Base-by-base conservation (phyloP, 1,140 invertebrate species). In the Globodera rostochiensis region DNA sequence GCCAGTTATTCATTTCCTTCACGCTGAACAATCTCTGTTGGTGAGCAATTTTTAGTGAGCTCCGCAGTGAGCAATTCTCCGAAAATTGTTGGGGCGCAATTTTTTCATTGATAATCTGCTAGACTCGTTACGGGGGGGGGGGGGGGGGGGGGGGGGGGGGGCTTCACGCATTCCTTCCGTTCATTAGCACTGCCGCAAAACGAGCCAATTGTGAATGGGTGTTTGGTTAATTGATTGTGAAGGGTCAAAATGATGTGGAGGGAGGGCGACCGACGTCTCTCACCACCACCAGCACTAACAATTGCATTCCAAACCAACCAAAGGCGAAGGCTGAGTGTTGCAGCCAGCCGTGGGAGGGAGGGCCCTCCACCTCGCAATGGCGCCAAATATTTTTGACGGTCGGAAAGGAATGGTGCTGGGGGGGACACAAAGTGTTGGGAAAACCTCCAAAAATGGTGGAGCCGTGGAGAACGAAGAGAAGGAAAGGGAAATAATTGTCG, bases 301-400 rank as follows among this genome's bases (percentile, higher is more conserved):
- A 60, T 60, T 60, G 69, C 69, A 71, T 71, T 71, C 69, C 69
- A 71, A 69, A 71, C 25, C 69, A 71, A 19, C 69, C 69, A 47
- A 9, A 21, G 25, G 25, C 69, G 46, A 36, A 8, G 69, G 69
- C 69, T 45, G 69, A 69, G 36, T 71, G 69, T 71, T 71, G 69
- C 69, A 71, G 46, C 69, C 9, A 36, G 69, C 46, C 69, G n/a
- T 8, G 67, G 67, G 67, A 6, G 36, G n/a, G 21, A 19, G 69
- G 69, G 69, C 57, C 57, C 57, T 60, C 11, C 21, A 2, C 69
- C 69, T 19, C 25, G 9, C 69, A 47, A 47, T 25, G 46, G 69
- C 25, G 69, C 69, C 69, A 71, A 71, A 19, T 50, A 50, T 19
- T 60, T 60, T 60, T 60, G 57, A 15, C 11, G 57, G 57, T 15